These are phyloP conservation scores for Cheilosia scutellata DNA, from an alignment of 2,888 invertebrate genomes.

Conservation along the genomic window DNA sequence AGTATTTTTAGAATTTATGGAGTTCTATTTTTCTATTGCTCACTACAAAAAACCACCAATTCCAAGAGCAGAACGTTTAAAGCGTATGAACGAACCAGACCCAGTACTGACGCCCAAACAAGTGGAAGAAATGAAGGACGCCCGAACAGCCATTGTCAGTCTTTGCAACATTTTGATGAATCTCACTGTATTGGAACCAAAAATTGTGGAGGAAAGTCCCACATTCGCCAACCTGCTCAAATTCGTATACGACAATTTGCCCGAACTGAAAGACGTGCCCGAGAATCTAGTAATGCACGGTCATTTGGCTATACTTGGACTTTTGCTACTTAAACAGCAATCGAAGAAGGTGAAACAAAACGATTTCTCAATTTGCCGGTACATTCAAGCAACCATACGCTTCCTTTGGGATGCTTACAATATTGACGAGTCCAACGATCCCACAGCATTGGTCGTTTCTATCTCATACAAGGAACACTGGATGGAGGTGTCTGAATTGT, in stretches of 20 bases:
- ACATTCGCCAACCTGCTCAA: slow-evolving; percentile 92
- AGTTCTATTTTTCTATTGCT: slow-evolving; percentile 94
- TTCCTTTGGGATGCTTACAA: slow-evolving; percentile 97
- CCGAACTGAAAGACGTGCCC: slow-evolving; percentile 92
- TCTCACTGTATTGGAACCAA: slow-evolving; percentile 93
- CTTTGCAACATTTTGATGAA: slow-evolving; percentile 97
- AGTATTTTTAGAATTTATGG: slow-evolving; percentile 90
- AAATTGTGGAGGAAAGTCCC: slow-evolving; percentile 91
- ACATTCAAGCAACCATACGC: slow-evolving; percentile 94
- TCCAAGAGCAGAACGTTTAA: slow-evolving; percentile 91
- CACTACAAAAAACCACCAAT: slow-evolving; percentile 93
- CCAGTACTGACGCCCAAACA: slow-evolving; percentile 90
- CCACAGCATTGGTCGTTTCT: slow-evolving; percentile 91
- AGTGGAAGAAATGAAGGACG: slow-evolving; percentile 93
- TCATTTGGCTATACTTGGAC: slow-evolving; percentile 92
- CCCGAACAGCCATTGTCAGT: slow-evolving; percentile 93
- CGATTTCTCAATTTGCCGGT: slow-evolving; percentile 94
- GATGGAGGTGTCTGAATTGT: slow-evolving; percentile 95
- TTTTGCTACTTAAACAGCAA: slow-evolving; percentile 93
- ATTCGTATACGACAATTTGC: slow-evolving; percentile 93
- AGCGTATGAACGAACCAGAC: slow-evolving; percentile 90
- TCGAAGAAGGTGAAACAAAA: slow-evolving; percentile 93
- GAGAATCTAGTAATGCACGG: slow-evolving; percentile 94
- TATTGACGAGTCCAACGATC: slow-evolving; percentile 94
- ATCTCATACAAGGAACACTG: slow-evolving; percentile 94